Evolutionary conservation across 2,888 invertebrate genomes (phyloP).

Genomic region (Brachyopa scutellaris): DNA sequence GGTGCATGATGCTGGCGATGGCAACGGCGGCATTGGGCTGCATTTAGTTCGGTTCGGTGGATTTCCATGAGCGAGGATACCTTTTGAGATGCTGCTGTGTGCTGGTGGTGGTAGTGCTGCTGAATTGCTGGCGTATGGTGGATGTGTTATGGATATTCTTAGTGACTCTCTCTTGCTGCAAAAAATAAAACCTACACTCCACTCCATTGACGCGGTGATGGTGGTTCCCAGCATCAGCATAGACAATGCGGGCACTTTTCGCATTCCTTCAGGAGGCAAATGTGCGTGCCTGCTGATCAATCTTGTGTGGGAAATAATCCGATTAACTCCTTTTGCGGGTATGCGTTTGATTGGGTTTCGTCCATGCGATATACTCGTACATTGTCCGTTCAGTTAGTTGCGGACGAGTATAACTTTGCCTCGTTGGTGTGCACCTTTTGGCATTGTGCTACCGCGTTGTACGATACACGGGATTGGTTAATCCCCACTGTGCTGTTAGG

Average conservation of each 20-base stretch:
- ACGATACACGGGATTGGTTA: conserved; percentile 46
- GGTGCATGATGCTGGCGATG: conserved; percentile 18
- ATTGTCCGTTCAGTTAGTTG: conserved; percentile 26
- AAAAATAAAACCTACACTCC: conserved; percentile 66
- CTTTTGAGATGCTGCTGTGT: conserved; percentile 41
- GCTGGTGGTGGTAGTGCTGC: neutral
- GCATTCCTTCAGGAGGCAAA: conserved; percentile 71
- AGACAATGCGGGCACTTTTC: conserved; percentile 70
- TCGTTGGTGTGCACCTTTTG: conserved; percentile 50
- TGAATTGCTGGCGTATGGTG: neutral
- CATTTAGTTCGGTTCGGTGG: conserved; percentile 65
- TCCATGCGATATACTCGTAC: conserved; percentile 54
- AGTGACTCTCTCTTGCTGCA: conserved; percentile 55
- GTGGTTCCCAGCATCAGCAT: conserved; percentile 63
- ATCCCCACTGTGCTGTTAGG: conserved; percentile 62
- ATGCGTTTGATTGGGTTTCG: conserved; percentile 71
- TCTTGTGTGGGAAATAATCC: conserved; percentile 73
- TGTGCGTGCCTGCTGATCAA: conserved; percentile 72
- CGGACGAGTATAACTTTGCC: neutral
- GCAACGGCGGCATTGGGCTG: conserved; percentile 34
- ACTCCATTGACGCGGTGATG: conserved; percentile 51
- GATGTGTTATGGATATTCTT: conserved; percentile 51
- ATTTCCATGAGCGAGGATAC: conserved; percentile 54
- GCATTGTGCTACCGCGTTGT: conserved; percentile 54
- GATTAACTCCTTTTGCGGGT: conserved; percentile 72